These are phyloP conservation scores for Heliconius erato DNA, from an alignment of 2,888 invertebrate species.

Conservation along the genomic window DNA sequence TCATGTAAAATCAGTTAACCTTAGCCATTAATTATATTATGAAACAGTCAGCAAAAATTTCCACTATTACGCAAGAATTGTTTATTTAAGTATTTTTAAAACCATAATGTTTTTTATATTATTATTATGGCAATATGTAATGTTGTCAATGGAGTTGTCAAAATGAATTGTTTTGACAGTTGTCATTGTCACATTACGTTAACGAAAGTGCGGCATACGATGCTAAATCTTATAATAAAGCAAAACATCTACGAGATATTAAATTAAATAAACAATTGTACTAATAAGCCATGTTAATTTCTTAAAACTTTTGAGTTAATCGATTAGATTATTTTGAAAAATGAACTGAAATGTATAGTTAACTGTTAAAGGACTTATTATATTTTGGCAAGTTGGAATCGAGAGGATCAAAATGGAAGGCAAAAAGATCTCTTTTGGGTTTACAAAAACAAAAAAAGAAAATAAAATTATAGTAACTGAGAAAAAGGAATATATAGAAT, in stretches of 20 bases:
- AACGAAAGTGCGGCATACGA: background rate
- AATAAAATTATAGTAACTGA: slow-evolving; percentile 77
- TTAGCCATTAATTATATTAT: no score
- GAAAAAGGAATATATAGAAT: slow-evolving; percentile 90
- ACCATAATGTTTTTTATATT: background rate
- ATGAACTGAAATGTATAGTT: background rate
- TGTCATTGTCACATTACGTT: background rate
- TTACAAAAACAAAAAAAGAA: slow-evolving; percentile 87
- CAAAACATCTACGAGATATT: background rate
- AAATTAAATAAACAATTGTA: background rate
- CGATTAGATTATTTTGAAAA: background rate
- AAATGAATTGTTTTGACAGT: background rate
- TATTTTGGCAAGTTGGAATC: background rate
- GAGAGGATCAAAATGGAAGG: slow-evolving; percentile 80
- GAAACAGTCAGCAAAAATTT: background rate
- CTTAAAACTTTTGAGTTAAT: background rate
- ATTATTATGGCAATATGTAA: background rate
- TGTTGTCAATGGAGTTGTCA: background rate
- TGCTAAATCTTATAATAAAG: background rate
- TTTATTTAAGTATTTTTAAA: background rate
- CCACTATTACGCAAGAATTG: background rate
- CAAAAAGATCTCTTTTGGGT: slow-evolving; percentile 93
- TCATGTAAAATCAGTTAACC: no score
- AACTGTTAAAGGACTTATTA: background rate
- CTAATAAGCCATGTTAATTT: background rate